phyloP scores from a whole-genome alignment of 2,113 vertebrate species.

The Oostethus manadensis region DNA sequence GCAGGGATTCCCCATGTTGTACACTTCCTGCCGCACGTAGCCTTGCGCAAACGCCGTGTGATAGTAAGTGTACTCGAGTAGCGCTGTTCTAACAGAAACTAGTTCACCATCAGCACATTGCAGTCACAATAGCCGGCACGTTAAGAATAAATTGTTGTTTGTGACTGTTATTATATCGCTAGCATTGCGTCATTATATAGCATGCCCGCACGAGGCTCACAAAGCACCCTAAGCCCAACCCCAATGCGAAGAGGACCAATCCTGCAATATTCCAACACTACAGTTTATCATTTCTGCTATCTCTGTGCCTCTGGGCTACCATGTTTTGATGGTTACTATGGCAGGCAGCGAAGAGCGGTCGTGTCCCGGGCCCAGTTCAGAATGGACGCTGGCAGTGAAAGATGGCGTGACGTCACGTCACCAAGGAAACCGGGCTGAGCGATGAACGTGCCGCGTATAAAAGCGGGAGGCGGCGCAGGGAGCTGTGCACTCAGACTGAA shows the following conservation, averaged over 20 bases:
- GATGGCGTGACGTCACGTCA: constrained; percentile 67
- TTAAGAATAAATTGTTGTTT: no score
- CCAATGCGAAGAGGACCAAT: no score
- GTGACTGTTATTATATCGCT: no score
- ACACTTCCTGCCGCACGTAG: constrained; percentile 54
- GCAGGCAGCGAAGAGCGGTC: constrained; percentile 22
- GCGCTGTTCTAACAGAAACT: neutral
- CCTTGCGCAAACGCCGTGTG: constrained; percentile 13
- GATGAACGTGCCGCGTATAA: constrained; percentile 67
- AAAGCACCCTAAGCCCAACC: no score
- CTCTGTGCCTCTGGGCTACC: neutral
- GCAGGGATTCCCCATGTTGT: constrained; percentile 48
- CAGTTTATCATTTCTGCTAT: neutral
- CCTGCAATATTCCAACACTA: no score
- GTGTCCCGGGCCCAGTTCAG: constrained; percentile 50
- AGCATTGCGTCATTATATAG: no score
- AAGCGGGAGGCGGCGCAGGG: constrained; percentile 20
- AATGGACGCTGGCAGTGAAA: constrained; percentile 39
- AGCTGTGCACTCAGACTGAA: constrained; percentile 43
- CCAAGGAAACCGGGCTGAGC: constrained; percentile 53
- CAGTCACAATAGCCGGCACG: no score
- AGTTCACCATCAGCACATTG: neutral
- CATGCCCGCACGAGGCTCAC: no score
- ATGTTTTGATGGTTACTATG: constrained; percentile 26
- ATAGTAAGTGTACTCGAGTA: neutral